These are phyloP conservation scores for Siniperca knerii DNA, from an alignment of 2,113 vertebrate species.

Conservation along the genomic window DNA sequence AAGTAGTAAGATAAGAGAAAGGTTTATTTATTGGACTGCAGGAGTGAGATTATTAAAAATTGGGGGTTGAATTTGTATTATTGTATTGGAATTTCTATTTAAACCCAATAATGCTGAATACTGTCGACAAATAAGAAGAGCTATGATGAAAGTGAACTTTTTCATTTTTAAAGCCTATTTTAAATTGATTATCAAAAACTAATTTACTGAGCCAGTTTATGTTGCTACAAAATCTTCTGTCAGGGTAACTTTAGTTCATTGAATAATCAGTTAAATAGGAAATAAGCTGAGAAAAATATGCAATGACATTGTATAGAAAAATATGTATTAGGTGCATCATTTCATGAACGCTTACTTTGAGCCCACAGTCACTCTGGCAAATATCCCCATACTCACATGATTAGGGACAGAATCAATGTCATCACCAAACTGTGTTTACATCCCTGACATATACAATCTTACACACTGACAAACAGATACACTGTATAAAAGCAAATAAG, in stretches of 20 bases:
- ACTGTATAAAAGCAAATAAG: conserved; percentile 24
- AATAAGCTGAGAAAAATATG: too few relatives aligned
- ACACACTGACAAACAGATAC: not conserved
- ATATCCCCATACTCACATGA: not conserved
- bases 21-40: too few relatives aligned
- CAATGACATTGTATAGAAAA: too few relatives aligned
- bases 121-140: not conserved
- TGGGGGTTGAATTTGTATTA: too few relatives aligned
- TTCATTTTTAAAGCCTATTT: not conserved
- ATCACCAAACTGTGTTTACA: conserved; percentile 29
- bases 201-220: not conserved
- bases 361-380: not conserved
- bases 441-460: conserved; percentile 29
- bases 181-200: not conserved
- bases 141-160: not conserved
- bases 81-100: too few relatives aligned
- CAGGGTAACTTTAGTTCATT: not conserved
- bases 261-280: too few relatives aligned
- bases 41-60: too few relatives aligned
- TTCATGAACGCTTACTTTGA: not conserved
- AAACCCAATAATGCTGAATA: not conserved
- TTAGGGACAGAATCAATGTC: not conserved
- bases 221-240: not conserved
- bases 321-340: too few relatives aligned
- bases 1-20: too few relatives aligned